Base-by-base conservation (phyloP, 1,140 invertebrate genomes). In the Bursaphelenchus mucronatus region DNA sequence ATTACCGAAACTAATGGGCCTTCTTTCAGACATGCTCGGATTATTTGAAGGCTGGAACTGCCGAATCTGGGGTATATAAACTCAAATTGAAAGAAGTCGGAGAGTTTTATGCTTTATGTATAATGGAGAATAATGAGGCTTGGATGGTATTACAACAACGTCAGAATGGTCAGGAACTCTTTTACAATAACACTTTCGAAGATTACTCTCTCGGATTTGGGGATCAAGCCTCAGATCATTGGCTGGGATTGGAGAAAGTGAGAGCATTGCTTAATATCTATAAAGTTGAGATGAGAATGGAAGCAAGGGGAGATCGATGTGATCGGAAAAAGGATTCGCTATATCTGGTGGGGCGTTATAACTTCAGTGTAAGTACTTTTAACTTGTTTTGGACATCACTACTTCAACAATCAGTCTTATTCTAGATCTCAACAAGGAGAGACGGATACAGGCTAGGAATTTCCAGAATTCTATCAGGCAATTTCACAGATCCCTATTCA, bases 121-220 rank as follows among this genome's bases (percentile, higher is more conserved):
- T 67, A 46, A 65, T 65, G 64, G 63, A 64, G 5, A 50, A 61
- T n/a, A 19, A 19, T 13, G 15, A 21, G 10, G 39, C 66, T 11
- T 65, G 64, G 64, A 65, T 54, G 59, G 64, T 65, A 4, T 21
- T 65, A 30, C 64, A 65, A 47, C 49, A 13, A 21, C 65, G 65
- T 17, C 19, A 67, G 13, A 63, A 30, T 39, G 40, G 21, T n/a
- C 8, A 21, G 0, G 30, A 11, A 50, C 1, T n/a, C 3, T 65
- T 65, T 30, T 61, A 50, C 43, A 68, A 65, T 67, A 62, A 63
- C 8, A 69, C 64, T n/a, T 47, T 67, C 30, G 64, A 66, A 0
- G 64, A 65, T 11, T 65, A 65, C 64, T 17, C 63, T 10, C 15
- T 13, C 17, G 64, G 64, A 13, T 65, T 65, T 43, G 64, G 64